Base-by-base conservation (phyloP, 2,797 vertebrate species). In the Lutjanus argentimaculatus region DNA sequence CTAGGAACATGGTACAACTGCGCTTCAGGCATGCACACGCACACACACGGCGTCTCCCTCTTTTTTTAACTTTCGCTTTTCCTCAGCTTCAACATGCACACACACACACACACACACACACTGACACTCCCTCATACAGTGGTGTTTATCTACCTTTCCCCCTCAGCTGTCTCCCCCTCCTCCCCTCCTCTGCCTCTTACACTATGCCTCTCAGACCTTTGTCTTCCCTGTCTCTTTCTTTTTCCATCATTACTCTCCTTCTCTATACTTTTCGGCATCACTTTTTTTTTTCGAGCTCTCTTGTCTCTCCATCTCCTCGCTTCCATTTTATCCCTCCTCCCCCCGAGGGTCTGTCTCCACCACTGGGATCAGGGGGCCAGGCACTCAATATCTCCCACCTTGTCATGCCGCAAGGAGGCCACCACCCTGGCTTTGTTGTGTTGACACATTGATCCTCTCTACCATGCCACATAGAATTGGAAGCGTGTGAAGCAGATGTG, bases 331-430 rank as follows among this genome's bases (percentile, higher is more conserved):
- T 72, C 61, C 59, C 61, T 74, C 61, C 57, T 58, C 70, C 72
- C 83, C 86, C 40, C 0, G 80, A 88, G 85, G 74, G 72, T 66
- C 75, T 25, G 56, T 82, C 85, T 87, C 74, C 80, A 84, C 81
- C 73, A 11, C 84, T 63, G 75, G 85, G 87, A 90, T 89, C 92
- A 87, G 86, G 80, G 25, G 88, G 89, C 71, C 85, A 90, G 84
- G 72, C 88, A 91, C 88, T 94, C 91, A 92, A 94, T 93, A 93
- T 92, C 89, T 89, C 82, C 86, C 88, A 92, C 85, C 90, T 91
- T 93, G 93, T 93, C 88, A 83, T 82, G 88, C 72, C 55, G 66
- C n/a, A 66, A 80, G 77, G 78, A 90, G 87, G 89, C 86, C 90
- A 77, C 88, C 82, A 77, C 82, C 87, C 82, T 64, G 79, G 70